A percentile compares a stretch with the other conserved stretches of the same genome.
Evolutionary conservation across 2,888 invertebrate species (phyloP).

Genomic region (Apantesis nais): DNA sequence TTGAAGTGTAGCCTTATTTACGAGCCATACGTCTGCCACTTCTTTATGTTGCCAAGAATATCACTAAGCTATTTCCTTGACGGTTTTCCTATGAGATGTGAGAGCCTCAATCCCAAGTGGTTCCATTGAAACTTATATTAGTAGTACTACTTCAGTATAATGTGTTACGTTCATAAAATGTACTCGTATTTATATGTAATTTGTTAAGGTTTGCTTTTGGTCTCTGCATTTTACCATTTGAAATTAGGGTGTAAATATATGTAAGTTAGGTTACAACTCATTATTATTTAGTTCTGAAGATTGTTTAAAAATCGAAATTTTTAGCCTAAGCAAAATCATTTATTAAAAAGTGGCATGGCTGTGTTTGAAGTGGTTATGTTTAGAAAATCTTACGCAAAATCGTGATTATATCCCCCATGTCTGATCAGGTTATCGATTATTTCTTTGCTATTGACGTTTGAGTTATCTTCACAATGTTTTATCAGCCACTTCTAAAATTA

Average conservation of each 20-base stretch:
- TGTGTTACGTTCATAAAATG: slow-evolving; percentile 2
- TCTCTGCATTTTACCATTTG: slow-evolving; percentile 2
- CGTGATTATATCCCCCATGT: no score
- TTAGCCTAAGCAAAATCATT: neutral
- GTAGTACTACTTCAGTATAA: slow-evolving; percentile 8
- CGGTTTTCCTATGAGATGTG: slow-evolving; percentile 10
- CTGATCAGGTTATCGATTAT: no score
- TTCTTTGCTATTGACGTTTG: no score
- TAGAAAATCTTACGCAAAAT: no score
- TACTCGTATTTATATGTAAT: neutral
- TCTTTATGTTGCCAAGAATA: slow-evolving; percentile 11
- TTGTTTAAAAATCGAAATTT: no score
- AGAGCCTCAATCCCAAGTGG: slow-evolving; percentile 8
- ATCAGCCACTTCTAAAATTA: no score
- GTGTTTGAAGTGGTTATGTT: no score
- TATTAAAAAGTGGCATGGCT: no score
- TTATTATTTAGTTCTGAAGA: neutral
- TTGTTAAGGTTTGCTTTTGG: neutral
- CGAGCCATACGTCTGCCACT: slow-evolving; percentile 20
- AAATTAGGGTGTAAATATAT: neutral
- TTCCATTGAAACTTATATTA: slow-evolving; percentile 15
- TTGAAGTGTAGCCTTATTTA: slow-evolving; percentile 24
- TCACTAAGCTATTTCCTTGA: slow-evolving; percentile 13
- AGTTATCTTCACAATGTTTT: no score
- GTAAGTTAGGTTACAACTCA: neutral